These are phyloP conservation scores for Muntiacus muntjak DNA, from an alignment of 2,113 vertebrate species.

Conservation along the genomic window DNA sequence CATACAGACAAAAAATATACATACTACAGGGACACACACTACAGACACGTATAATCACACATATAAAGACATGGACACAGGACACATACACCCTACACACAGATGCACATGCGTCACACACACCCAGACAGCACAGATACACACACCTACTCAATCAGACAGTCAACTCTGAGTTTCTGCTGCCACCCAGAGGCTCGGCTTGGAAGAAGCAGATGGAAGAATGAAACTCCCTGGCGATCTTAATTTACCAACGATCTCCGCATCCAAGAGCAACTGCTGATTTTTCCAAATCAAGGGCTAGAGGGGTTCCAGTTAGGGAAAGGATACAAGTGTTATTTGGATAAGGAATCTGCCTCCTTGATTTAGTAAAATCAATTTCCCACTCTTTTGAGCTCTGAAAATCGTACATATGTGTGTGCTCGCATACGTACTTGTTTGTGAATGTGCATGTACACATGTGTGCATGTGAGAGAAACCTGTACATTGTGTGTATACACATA, in stretches of 20 bases:
- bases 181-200: slow-evolving; percentile 39
- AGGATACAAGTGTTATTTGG: neutral
- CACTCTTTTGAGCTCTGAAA: neutral
- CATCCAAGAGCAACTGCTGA: neutral
- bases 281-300: neutral
- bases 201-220: neutral
- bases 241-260: rapidly evolving
- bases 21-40: neutral
- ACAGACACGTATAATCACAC: neutral
- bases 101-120: rapidly evolving
- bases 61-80: neutral
- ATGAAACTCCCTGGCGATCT: neutral
- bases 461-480: rapidly evolving
- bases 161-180: neutral
- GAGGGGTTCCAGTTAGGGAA: neutral
- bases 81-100: neutral
- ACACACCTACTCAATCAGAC: rapidly evolving
- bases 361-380: neutral
- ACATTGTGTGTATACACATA: neutral
- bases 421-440: neutral
- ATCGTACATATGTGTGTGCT: too few relatives aligned
- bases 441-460: rapidly evolving
- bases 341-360: neutral
- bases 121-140: too few relatives aligned
- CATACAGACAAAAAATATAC: neutral